Evolutionary conservation across 2,113 vertebrate genomes (phyloP).

Genomic region (Struthidea cinerea): DNA sequence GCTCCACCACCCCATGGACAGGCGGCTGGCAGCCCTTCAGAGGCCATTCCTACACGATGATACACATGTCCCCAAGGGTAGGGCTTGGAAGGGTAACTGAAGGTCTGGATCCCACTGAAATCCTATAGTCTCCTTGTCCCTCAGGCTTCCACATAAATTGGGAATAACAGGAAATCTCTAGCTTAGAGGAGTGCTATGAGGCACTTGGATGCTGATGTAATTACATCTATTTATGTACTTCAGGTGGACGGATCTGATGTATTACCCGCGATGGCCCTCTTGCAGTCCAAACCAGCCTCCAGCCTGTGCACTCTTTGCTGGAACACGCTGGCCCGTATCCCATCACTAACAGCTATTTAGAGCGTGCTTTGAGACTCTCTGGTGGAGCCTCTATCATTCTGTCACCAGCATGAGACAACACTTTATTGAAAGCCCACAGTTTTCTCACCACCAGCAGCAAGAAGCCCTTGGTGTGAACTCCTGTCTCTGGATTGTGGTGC

Average conservation of each 20-base stretch:
- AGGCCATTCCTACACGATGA: conserved; percentile 42
- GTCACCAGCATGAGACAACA: neutral
- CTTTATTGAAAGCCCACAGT: neutral
- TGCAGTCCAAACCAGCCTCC: neutral
- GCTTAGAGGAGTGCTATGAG: neutral
- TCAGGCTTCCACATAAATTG: neutral
- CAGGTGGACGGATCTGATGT: neutral
- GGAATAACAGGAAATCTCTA: conserved; percentile 45
- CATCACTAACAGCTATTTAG: neutral
- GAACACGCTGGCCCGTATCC: neutral
- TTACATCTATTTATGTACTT: conserved; percentile 22
- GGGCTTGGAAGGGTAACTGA: conserved; percentile 9
- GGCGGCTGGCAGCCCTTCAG: conserved; percentile 44
- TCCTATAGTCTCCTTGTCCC: conserved; percentile 41
- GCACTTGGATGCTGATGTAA: neutral
- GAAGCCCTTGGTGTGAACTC: neutral
- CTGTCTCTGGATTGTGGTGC: neutral
- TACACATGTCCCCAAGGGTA: neutral
- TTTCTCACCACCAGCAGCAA: neutral
- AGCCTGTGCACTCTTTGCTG: neutral
- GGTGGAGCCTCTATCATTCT: neutral
- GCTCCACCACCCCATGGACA: neutral
- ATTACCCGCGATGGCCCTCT: neutral
- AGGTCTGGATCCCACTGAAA: conserved; percentile 39
- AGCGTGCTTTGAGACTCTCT: neutral